A percentile compares a stretch with the other conserved stretches of the same genome.
Conservation (phyloP, 2,113 vertebrate genomes). For the Fulica atra region DNA sequence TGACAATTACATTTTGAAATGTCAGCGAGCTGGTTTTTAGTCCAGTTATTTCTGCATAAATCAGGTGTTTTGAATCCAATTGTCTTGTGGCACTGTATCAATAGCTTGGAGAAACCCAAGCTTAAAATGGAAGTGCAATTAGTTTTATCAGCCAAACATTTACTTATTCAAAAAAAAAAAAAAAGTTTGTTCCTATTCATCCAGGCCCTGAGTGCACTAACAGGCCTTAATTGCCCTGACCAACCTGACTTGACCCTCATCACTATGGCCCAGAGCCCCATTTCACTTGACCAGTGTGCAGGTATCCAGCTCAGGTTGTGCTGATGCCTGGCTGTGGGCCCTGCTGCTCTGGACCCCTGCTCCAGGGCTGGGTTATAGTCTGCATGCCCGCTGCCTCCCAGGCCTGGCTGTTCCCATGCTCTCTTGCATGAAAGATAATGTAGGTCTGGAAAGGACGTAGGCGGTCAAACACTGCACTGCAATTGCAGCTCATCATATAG, state of each 20-base stretch:
- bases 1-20: background rate
- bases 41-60: background rate
- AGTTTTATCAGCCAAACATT: background rate
- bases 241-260: background rate
- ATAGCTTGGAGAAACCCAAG: background rate
- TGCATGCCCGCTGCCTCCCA: accelerated
- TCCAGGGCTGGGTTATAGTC: background rate
- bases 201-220: background rate
- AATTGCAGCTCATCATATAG: accelerated
- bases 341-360: accelerated
- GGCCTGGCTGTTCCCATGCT: background rate
- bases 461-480: background rate
- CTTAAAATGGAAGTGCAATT: background rate
- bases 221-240: background rate
- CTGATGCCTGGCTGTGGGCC: background rate
- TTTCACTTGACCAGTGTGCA: background rate
- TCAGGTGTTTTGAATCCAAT: background rate
- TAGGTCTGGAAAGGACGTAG: background rate
- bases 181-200: background rate
- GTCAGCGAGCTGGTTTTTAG: background rate
- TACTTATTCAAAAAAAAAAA: background rate
- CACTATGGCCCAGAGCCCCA: accelerated
- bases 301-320: background rate
- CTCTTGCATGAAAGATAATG: background rate
- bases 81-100: background rate